Conservation (phyloP, 2,797 vertebrate genomes). For the Nasua narica region DNA sequence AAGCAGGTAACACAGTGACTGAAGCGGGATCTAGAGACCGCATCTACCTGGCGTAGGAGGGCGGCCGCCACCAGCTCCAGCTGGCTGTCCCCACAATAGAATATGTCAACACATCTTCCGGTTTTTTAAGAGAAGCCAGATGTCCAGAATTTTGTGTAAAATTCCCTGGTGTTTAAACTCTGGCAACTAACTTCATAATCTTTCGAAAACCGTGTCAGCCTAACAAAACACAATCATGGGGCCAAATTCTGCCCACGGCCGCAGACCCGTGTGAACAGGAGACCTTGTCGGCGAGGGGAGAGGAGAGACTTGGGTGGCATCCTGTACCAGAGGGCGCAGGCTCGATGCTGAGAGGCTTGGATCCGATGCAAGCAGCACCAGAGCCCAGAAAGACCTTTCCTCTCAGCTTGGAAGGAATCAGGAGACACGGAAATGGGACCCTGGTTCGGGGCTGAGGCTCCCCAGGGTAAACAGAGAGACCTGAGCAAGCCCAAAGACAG, state of each 20-base stretch:
- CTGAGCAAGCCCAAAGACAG: neutral
- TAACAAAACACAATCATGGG: conserved; percentile 31
- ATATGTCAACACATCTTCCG: neutral
- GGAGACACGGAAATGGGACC: neutral
- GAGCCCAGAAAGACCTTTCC: neutral
- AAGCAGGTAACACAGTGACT: neutral
- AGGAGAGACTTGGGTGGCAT: neutral
- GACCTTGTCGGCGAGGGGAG: neutral
- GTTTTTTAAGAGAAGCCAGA: conserved; percentile 2
- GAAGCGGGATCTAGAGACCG: neutral
- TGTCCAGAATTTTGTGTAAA: neutral
- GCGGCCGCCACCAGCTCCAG: neutral
- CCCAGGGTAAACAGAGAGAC: neutral
- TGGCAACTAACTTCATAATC: conserved; percentile 19
- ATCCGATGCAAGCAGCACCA: neutral
- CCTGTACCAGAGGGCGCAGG: neutral
- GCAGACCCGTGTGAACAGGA: neutral
- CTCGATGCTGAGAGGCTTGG: neutral
- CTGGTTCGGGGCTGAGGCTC: neutral
- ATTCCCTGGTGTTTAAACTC: neutral
- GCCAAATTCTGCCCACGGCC: neutral
- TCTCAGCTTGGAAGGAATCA: neutral
- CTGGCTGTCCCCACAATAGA: neutral
- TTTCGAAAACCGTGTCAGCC: neutral
- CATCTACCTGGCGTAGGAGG: neutral